Base-by-base conservation (phyloP, 2,888 invertebrate species). In the Lottia gigantea region DNA sequence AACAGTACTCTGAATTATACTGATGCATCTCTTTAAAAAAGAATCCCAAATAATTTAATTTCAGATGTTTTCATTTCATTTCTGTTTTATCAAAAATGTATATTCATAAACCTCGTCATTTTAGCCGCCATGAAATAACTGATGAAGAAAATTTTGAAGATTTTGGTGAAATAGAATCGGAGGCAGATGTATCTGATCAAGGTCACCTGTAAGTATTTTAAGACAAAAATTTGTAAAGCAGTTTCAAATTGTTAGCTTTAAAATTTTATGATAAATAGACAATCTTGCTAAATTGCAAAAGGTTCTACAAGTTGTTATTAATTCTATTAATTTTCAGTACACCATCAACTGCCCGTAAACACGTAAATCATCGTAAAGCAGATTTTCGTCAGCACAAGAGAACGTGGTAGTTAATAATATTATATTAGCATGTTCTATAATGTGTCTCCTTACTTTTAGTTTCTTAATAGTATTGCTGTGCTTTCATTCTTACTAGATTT, bases 121-220 rank as follows among this genome's bases (percentile, higher is more conserved):
- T 47, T 77, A 85, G 85, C 74, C 78, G 80, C 11, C 77, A 75
- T 62, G 79, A 80, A 62, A 76, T 80, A 49, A 84, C 83, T 61
- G 84, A 85, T 72, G 85, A 85, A 71, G 85, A 84, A 65, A 83
- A 84, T 70, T 86, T 80, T 79, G 84, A 84, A 76, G 84, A 86
- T 71, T 86, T 75, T 78, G 94, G 94, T 71, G 86, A 86, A 74
- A 83, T 82, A 15, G 96, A 96, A 67, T 80, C 83, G 31, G 78
- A 78, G 69, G 76, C 78, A 15, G 78, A 78, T 70, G 70, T 77
- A 72, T 77, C 76, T 31, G 74, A 76, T 64, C 74, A 76, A 69
- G 76, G 78, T 46, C 73, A 73, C 46, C 70, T 76, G 78, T 78
- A 67, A 76, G 78, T 76, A 67, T 55, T 64, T 45, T 26, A 45